Conservation (phyloP, 2,888 invertebrate genomes). For the Trisateles emortualis region DNA sequence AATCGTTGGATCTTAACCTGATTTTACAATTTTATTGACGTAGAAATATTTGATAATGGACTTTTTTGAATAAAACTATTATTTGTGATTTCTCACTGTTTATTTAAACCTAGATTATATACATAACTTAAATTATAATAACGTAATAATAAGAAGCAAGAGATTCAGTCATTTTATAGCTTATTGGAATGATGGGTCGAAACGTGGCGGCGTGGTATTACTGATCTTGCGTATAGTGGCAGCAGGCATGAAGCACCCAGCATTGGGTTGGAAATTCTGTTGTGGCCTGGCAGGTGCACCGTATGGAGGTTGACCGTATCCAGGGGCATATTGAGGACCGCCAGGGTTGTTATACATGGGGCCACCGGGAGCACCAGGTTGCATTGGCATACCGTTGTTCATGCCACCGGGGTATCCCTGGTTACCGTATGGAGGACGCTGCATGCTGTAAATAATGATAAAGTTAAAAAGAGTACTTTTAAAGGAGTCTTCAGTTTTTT, state of each 20-base stretch:
- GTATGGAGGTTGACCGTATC: conserved; percentile 52
- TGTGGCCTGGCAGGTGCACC: conserved; percentile 45
- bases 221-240: conserved; percentile 63
- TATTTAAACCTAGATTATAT: conserved; percentile 18
- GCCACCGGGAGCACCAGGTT: conserved; percentile 44
- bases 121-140: conserved; percentile 35
- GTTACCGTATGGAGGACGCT: conserved; percentile 64
- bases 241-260: conserved; percentile 67
- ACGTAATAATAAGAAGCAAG: conserved; percentile 24
- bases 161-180: conserved; percentile 41
- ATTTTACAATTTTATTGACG: too few relatives aligned
- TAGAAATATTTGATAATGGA: neutral
- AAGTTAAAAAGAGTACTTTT: neutral
- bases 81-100: conserved; percentile 12
- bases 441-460: conserved; percentile 66
- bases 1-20: too few relatives aligned
- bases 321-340: conserved; percentile 52
- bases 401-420: conserved; percentile 45
- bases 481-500: neutral
- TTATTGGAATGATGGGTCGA: conserved; percentile 53
- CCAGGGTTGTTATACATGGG: conserved; percentile 38
- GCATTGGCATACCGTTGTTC: conserved; percentile 46
- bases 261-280: conserved; percentile 48
- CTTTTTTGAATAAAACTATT: neutral
- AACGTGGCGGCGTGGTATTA: conserved; percentile 58